These are phyloP conservation scores for Harpagoxenus sublaevis DNA, from an alignment of 2,888 invertebrate species.

Conservation along the genomic window DNA sequence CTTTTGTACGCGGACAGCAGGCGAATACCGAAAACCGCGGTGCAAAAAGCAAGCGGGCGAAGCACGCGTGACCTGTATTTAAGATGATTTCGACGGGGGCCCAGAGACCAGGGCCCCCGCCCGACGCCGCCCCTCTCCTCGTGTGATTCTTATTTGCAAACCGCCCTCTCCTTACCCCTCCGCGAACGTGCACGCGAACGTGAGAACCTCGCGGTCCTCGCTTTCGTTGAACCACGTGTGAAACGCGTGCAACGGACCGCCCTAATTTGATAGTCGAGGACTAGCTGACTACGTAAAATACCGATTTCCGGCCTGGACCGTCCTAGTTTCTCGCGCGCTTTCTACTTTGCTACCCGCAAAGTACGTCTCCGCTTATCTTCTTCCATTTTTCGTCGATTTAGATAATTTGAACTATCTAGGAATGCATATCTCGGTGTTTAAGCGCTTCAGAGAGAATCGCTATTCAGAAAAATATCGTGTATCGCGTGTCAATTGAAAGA, in stretches of 20 bases:
- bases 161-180: slow-evolving; percentile 59
- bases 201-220: slow-evolving; percentile 78
- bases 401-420: slow-evolving; percentile 28
- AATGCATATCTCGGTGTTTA: neutral
- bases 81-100: slow-evolving; percentile 77
- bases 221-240: slow-evolving; percentile 67
- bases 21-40: slow-evolving; percentile 70
- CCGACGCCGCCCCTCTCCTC: slow-evolving; percentile 64
- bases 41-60: slow-evolving; percentile 65
- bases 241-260: slow-evolving; percentile 57
- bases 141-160: slow-evolving; percentile 77
- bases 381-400: slow-evolving; percentile 16
- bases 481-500: neutral
- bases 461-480: slow-evolving; percentile 1
- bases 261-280: slow-evolving; percentile 57
- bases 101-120: slow-evolving; percentile 52
- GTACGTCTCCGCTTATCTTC: slow-evolving; percentile 4
- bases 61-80: slow-evolving; percentile 85
- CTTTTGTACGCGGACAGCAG: slow-evolving; percentile 77
- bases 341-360: neutral
- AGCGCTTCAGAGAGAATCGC: slow-evolving; percentile 13
- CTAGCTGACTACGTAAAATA: slow-evolving; percentile 43
- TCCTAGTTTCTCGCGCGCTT: slow-evolving; percentile 28
- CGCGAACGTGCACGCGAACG: slow-evolving; percentile 78
- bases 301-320: slow-evolving; percentile 39